Evolutionary conservation across 1,140 invertebrate species (phyloP), one percentile per base, ranked within the genome.

Genomic region (Rhagoletis zephyria): DNA sequence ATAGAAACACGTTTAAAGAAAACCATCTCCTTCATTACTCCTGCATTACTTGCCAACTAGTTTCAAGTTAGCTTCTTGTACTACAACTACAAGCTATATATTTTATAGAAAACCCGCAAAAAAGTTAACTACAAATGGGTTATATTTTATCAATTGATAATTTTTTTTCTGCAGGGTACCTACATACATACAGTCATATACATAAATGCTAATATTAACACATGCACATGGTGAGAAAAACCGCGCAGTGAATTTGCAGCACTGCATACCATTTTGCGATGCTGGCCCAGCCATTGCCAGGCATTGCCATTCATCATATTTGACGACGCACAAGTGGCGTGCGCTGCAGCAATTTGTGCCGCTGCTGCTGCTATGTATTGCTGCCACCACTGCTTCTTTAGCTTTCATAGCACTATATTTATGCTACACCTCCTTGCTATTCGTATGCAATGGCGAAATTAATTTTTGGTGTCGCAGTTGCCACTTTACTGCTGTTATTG

Each of bases 251-350:
- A 10, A 70, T 45, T 70, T 51, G 45, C 74, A 56, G 74, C 74
- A 56, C 42, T 56, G 48, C 74, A 19, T 30, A 67, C 64, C 64
- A 40, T 4, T 81, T 81, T 59, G 48, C 16, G 14, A 81, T 81
- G 51, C 19, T 30, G 48, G 48, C 74, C 74, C 74, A 77, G n/a
- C 74, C 74, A 77, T 51, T 16, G 45, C 74, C 48, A 81, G 74
- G 74, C 74, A 56, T 19, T 81, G 74, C 74, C 74, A 81, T 81
- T 81, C 74, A 81, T 81, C 74, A 81, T 81, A 81, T 81, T 81
- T 81, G 74, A 81, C 74, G 74, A 81, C 74, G 45, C 74, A 81
- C 74, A 81, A 81, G 74, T 81, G 74, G 5, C 56, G 48, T 19
- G 74, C 6, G 74, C 45, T 81, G 74, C 74, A 81, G n/a, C 74